phyloP scores from a whole-genome alignment of 30 jellyfish, hydroid and myxozoan genomes.

The Aurelia coerulea region DNA sequence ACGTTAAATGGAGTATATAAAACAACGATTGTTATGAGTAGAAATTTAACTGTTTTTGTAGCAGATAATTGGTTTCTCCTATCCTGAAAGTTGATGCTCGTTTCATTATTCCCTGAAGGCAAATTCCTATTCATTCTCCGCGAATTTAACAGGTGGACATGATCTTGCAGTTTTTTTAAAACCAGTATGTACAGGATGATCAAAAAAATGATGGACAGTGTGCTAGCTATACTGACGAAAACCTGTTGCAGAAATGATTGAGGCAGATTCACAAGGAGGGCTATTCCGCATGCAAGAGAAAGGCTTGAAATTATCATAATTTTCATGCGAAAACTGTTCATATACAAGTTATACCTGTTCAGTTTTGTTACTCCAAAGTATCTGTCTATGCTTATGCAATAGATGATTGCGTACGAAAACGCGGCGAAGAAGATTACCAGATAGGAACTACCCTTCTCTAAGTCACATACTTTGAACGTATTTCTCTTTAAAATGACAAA shows the following conservation, averaged over 20 bases:
- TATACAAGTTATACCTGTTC: slow-evolving; percentile 36
- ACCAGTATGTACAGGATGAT: not conserved
- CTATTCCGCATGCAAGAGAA: slow-evolving; percentile 7
- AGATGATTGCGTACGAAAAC: slow-evolving; percentile 35
- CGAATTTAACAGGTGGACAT: slow-evolving; percentile 6
- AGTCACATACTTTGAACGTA: slow-evolving; percentile 12
- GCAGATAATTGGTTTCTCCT: slow-evolving; percentile 54
- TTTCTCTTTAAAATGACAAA: not conserved
- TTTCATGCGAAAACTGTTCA: slow-evolving; percentile 53
- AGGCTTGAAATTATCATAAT: slow-evolving; percentile 13
- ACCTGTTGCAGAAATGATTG: slow-evolving; percentile 31
- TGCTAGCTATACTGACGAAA: not conserved
- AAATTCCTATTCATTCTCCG: not conserved
- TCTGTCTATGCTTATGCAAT: slow-evolving; percentile 32
- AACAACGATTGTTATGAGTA: slow-evolving; percentile 31
- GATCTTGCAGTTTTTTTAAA: not conserved
- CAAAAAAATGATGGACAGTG: not conserved
- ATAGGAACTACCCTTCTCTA: slow-evolving; percentile 11
- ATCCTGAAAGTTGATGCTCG: slow-evolving; percentile 7
- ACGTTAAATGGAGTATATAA: slow-evolving; percentile 47
- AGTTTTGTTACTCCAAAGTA: slow-evolving; percentile 43
- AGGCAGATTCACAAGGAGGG: not conserved
- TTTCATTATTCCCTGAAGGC: slow-evolving; percentile 2
- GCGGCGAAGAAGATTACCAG: slow-evolving; percentile 8
- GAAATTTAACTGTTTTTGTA: slow-evolving; percentile 44